A percentile compares a stretch with the other conserved stretches of the same genome.
Evolutionary conservation across 2,113 vertebrate genomes (phyloP).

Genomic region (Mus musculus): GRCm39 chr4:117242001-117242500

Average conservation of each 20-base stretch:
- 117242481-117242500: not conserved
- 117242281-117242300: slow-evolving; percentile 1
- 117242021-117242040: not conserved
- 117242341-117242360: slow-evolving; percentile 16
- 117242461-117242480: not conserved
- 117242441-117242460: not conserved
- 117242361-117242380: slow-evolving; percentile 5
- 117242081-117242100: not conserved
- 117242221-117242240: not conserved
- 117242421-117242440: not conserved
- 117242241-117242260: not conserved
- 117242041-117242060: not conserved
- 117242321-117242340: slow-evolving; percentile 54
- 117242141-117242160: not conserved
- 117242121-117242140: not conserved
- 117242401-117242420: slow-evolving; percentile 24
- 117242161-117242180: not conserved
- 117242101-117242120: not conserved
- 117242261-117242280: not conserved
- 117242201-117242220: slow-evolving; percentile 18
- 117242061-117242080: slow-evolving; percentile 17
- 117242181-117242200: not conserved
- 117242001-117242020: not conserved
- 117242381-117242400: not conserved
- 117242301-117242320: slow-evolving; percentile 40